Evolutionary conservation across 1,140 invertebrate species (phyloP), one percentile per base, ranked within the genome.

Genomic region (Lysiphlebus fabarum): DNA sequence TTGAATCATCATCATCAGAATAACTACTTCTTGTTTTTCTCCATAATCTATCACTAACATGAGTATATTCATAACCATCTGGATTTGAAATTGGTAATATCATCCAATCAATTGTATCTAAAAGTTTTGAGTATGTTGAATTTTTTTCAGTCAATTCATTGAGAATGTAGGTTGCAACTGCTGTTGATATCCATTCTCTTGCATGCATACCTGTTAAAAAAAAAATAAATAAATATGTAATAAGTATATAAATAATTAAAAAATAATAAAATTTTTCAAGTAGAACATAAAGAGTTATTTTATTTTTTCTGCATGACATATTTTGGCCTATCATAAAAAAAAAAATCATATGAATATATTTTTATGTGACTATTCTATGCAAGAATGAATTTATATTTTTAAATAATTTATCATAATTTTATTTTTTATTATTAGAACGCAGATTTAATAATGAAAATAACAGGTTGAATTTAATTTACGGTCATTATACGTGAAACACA

Each of bases 121-220:
- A 78, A 11, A 91, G 78, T 58, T 85, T 81, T 7, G 85, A 77
- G 68, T 90, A 84, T 6, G 82, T 82, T 26, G 87, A 82, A 69
- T 84, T 85, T 66, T 87, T 87, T 68, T 89, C 87, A 4, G 89
- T 85, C 49, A 96, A 75, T 71, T 92, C 86, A 67, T 89, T 88
- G 36, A 93, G 83, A 14, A 95, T 87, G 70, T 86, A 95, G 14
- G 91, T 87, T 9, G 90, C 88, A 0, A 90, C 89, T 0, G 93
- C 91, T 4, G 91, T 88, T 48, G 91, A 87, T 57, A 96, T 93
- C 93, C 94, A 96, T 80, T 96, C 93, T 38, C 93, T 76, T 0
- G 92, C 93, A 69, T 96, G 94, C 67, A 95, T 92, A 10, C 92
- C 92, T 76, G 83, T 82, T 68, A 87, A 50, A 26, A 49, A 54